These are phyloP conservation scores for Ceuthmochares aereus DNA, from an alignment of 2,113 vertebrate genomes.

Conservation along the genomic window DNA sequence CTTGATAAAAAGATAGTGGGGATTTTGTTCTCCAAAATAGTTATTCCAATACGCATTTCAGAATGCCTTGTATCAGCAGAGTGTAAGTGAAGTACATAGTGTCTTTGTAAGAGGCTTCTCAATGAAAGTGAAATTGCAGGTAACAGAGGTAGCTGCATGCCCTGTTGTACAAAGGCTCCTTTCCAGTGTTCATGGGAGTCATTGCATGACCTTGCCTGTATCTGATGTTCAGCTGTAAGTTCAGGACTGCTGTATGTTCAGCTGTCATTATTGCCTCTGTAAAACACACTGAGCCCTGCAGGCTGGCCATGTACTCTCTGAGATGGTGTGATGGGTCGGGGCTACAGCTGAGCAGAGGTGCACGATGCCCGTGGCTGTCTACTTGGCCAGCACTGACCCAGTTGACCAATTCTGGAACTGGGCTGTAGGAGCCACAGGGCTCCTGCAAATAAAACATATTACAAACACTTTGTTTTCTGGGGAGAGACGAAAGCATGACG, in stretches of 20 bases:
- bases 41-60: neutral
- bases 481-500: too few species aligned
- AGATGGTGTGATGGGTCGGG: fast-evolving
- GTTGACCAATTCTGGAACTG: neutral
- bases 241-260: neutral
- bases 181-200: neutral
- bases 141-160: neutral
- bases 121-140: neutral
- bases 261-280: neutral
- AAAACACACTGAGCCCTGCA: neutral
- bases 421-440: neutral
- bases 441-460: too few species aligned
- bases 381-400: neutral
- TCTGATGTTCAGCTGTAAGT: neutral
- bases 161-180: neutral
- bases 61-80: neutral
- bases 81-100: neutral
- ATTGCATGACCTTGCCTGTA: neutral
- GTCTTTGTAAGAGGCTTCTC: neutral
- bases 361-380: fast-evolving
- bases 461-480: neutral
- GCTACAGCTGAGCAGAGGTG: neutral
- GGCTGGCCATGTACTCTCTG: neutral
- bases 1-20: neutral
- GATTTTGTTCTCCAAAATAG: neutral